These are phyloP conservation scores for Paramacrobiotus metropolitanus DNA, from an alignment of 1,140 invertebrate genomes.

Conservation along the genomic window DNA sequence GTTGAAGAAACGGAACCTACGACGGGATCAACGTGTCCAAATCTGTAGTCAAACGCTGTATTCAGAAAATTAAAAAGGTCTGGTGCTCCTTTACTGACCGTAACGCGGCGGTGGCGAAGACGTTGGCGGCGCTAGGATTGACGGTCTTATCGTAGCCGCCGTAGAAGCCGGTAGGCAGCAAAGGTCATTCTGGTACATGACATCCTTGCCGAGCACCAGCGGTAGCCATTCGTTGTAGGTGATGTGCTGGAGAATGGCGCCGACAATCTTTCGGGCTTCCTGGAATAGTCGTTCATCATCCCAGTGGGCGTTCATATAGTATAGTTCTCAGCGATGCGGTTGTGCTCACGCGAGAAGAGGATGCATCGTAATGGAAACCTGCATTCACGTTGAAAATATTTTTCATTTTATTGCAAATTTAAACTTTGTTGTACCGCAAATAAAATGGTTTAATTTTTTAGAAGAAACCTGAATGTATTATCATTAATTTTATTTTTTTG, in stretches of 20 bases:
- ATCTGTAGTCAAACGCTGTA: too few species aligned
- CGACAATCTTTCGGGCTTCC: constrained; percentile 30
- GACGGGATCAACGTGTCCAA: constrained; percentile 67
- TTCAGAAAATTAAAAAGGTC: too few species aligned
- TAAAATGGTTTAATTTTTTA: background rate
- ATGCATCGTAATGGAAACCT: constrained; percentile 28
- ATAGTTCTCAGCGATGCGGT: constrained; percentile 15
- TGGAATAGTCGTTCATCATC: constrained; percentile 24
- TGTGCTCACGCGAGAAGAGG: constrained; percentile 23
- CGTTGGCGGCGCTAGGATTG: constrained; percentile 59
- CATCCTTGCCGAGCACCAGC: constrained; percentile 34
- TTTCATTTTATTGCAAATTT: background rate
- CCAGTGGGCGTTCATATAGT: background rate
- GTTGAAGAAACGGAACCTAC: constrained; percentile 66
- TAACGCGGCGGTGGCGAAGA: constrained; percentile 65
- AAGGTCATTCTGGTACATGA: constrained; percentile 60
- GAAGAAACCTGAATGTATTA: background rate
- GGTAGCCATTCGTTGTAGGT: constrained; percentile 13
- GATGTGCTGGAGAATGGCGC: constrained; percentile 19
- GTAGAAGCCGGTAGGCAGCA: constrained; percentile 12
- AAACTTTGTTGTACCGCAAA: too few species aligned
- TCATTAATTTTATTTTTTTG: constrained; percentile 24
- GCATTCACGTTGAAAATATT: too few species aligned
- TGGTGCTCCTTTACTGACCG: too few species aligned
- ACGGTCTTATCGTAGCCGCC: constrained; percentile 47